These are phyloP conservation scores for Adrianichthys oophorus DNA, from an alignment of 2,797 vertebrate species.

Conservation along the genomic window DNA sequence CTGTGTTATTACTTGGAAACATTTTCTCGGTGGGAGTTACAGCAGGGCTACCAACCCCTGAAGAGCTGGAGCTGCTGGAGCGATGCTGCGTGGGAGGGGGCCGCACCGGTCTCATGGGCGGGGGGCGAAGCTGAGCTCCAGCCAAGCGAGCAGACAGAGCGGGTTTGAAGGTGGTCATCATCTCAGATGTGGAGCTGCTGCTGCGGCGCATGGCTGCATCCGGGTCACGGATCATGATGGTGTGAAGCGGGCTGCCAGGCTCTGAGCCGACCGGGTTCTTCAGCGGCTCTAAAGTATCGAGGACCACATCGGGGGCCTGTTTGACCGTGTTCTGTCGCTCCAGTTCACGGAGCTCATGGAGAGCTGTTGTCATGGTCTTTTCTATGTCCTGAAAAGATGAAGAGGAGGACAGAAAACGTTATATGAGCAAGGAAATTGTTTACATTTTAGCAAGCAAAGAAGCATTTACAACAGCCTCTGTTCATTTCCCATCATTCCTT, in stretches of 20 bases:
- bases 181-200: conserved; percentile 91
- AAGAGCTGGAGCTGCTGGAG: conserved; percentile 97
- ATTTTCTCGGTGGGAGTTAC: conserved; percentile 96
- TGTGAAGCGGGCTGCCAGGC: conserved; percentile 92
- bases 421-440: too few species aligned
- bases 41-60: conserved; percentile 91
- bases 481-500: too few species aligned
- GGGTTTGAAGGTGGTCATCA: conserved; percentile 98
- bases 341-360: conserved; percentile 93
- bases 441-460: too few species aligned
- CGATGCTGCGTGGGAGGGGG: conserved; percentile 88
- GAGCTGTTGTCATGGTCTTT: conserved; percentile 97
- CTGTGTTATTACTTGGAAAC: conserved; percentile 80
- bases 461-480: too few species aligned
- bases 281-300: conserved; percentile 95
- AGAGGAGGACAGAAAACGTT: not conserved
- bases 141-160: conserved; percentile 88
- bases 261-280: conserved; percentile 90
- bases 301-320: conserved; percentile 93
- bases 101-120: conserved; percentile 83
- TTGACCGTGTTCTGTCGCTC: conserved; percentile 95
- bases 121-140: conserved; percentile 90
- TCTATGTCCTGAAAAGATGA: conserved; percentile 88
- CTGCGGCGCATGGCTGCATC: conserved; percentile 94
- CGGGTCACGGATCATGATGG: conserved; percentile 95